phyloP scores from a whole-genome alignment of 2,113 vertebrate genomes.

The Cariama cristata region DNA sequence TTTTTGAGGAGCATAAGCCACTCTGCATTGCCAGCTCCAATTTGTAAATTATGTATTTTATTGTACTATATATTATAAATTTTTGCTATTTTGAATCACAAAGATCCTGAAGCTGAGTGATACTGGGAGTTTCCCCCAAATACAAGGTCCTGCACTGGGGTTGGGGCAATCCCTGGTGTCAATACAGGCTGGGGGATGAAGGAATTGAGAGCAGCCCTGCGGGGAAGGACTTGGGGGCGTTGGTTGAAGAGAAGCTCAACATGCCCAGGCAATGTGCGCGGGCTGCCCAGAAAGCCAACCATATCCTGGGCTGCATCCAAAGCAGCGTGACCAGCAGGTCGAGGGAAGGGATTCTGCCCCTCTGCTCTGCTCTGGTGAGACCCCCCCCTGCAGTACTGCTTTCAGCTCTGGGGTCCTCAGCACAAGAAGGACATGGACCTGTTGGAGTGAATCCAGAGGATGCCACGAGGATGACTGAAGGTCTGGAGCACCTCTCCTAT shows the following conservation, averaged over 20 bases:
- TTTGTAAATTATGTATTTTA: not conserved
- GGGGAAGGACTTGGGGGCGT: not conserved
- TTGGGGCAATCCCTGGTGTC: fast-evolving
- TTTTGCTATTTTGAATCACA: not conserved
- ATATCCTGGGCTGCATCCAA: not conserved
- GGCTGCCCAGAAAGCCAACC: not conserved
- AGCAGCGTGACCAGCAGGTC: fast-evolving
- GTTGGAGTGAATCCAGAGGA: not conserved
- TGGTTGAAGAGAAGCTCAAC: not conserved
- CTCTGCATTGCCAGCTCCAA: not conserved
- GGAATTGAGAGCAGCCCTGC: not conserved
- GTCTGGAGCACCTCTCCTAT: not conserved
- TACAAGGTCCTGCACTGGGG: not conserved
- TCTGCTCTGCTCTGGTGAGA: not conserved
- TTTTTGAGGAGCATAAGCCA: not conserved
- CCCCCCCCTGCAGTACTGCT: fast-evolving
- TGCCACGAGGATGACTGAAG: not conserved
- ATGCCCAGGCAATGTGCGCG: fast-evolving
- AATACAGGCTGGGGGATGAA: not conserved
- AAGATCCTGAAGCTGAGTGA: not conserved
- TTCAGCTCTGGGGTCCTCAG: not conserved
- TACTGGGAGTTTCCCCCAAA: not conserved
- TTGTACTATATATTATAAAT: not conserved
- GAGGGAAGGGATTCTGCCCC: not conserved
- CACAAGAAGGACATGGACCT: not conserved